Base-by-base conservation (phyloP, 2,113 vertebrate species). In the Phyllostomus discolor region DNA sequence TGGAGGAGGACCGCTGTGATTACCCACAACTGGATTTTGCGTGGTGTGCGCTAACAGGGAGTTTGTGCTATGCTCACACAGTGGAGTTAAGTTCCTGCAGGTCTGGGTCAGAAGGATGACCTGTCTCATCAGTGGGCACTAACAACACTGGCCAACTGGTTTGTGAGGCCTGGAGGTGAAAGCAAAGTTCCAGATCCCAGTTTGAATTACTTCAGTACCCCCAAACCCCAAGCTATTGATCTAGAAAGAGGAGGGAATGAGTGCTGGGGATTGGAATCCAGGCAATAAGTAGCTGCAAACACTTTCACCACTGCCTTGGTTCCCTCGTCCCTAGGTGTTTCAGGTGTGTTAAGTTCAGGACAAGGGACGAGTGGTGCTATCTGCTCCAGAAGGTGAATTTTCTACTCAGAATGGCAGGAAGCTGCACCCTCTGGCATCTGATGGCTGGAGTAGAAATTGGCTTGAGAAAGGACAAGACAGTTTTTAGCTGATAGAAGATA, bases 151-250 rank as follows among this genome's bases (percentile, higher is more conserved):
- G 83, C 64, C 87, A 86, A 87, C 64, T 83, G 38, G 43, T 64
- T 8, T 84, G 38, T 64, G 50, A 57, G 15, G 52, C 28, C 64
- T 67, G 57, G 79, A n/a, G 57, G 43, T 90, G 46, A 84, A 88
- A 73, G 72, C 88, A 50, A 96, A 86, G 62, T 86, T 87, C 92
- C 91, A 92, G 52, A 67, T 90, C 59, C n/a, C 17, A 16, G 59
- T 50, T 64, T 70, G 72, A 64, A 9, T 59, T 54, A 62, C n/a
- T 41, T 43, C 33, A 69, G 48, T 1, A 2, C 33, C 59, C 52
- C 81, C 20, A 33, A 9, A 9, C 16, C 19, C 80, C 48, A 41
- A 38, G n/a, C 70, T 48, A 54, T 7, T 5, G 69, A 83, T 43
- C 41, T 50, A 67, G 41, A 11, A 66, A 48, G 10, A 94, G 24